Evolutionary conservation across 2,797 vertebrate species (phyloP).

Genomic region (Semaprochilodus insignis): DNA sequence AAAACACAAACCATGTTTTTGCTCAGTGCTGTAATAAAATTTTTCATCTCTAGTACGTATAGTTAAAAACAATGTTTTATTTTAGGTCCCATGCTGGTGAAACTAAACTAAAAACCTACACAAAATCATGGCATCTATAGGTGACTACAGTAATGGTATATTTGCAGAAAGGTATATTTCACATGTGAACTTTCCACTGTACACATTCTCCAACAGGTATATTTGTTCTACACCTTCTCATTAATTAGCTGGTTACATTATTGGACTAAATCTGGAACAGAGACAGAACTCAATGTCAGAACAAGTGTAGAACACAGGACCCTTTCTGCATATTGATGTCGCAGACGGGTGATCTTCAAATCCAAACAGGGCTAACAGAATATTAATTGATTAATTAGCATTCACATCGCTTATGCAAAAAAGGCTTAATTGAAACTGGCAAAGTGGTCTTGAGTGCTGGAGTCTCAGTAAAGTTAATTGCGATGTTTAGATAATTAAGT

Average conservation of each 20-base stretch:
- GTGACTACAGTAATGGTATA: not conserved
- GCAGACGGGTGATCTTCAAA: constrained; percentile 55
- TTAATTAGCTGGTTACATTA: constrained; percentile 50
- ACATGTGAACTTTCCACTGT: not conserved
- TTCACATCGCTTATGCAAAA: constrained; percentile 58
- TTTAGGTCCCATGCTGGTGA: not conserved
- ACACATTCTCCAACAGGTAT: not conserved
- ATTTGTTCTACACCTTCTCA: constrained; percentile 28
- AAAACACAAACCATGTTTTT: not conserved
- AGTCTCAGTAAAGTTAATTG: constrained; percentile 64
- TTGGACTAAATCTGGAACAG: constrained; percentile 46
- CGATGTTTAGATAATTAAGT: constrained; percentile 64
- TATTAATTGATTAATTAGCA: constrained; percentile 66
- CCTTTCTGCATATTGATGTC: constrained; percentile 55
- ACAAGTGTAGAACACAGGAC: constrained; percentile 52
- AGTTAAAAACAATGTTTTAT: not conserved
- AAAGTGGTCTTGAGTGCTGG: constrained; percentile 56
- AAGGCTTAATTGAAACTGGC: constrained; percentile 63
- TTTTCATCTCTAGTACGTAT: not conserved
- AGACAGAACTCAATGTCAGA: constrained; percentile 45
- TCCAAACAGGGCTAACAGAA: constrained; percentile 56
- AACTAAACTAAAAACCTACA: not conserved
- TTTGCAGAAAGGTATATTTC: not conserved
- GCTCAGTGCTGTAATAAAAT: not conserved
- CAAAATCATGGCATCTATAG: not conserved